Evolutionary conservation across 2,113 vertebrate genomes (phyloP).

Genomic region (Onychorhynchus coronatus): DNA sequence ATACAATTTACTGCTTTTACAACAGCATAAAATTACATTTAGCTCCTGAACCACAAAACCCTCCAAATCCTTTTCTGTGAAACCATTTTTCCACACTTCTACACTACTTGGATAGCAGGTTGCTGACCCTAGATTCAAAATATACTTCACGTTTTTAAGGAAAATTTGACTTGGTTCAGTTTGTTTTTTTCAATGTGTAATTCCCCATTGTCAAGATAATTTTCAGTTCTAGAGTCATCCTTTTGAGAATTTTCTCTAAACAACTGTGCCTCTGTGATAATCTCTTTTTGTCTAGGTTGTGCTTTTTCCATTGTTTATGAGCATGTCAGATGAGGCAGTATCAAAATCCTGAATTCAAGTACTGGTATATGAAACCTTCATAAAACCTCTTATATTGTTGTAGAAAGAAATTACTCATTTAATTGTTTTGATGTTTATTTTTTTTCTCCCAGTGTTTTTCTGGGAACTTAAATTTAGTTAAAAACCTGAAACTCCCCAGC

Average conservation of each 20-base stretch:
- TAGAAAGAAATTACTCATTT: not conserved
- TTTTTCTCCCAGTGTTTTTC: not conserved
- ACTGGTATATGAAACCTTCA: not conserved
- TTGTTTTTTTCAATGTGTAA: not conserved
- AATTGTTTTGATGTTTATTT: not conserved
- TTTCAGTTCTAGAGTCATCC: not conserved
- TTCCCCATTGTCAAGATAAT: not conserved
- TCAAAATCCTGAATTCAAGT: not conserved
- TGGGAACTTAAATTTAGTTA: not conserved
- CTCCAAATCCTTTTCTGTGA: not conserved
- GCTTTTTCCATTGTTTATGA: not conserved
- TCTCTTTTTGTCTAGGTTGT: not conserved
- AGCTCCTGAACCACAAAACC: not conserved
- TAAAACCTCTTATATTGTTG: not conserved
- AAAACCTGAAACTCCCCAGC: not conserved
- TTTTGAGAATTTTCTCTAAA: not conserved
- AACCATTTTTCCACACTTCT: not conserved
- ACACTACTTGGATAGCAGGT: not conserved
- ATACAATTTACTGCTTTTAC: slow-evolving; percentile 3
- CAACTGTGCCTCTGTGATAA: not conserved
- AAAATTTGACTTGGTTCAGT: not conserved
- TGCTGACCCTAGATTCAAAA: not conserved
- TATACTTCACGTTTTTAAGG: not conserved
- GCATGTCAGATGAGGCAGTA: not conserved
- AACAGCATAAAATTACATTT: not conserved